Evolutionary conservation across 2,797 vertebrate genomes (phyloP).

Genomic region (Crax fasciolata): DNA sequence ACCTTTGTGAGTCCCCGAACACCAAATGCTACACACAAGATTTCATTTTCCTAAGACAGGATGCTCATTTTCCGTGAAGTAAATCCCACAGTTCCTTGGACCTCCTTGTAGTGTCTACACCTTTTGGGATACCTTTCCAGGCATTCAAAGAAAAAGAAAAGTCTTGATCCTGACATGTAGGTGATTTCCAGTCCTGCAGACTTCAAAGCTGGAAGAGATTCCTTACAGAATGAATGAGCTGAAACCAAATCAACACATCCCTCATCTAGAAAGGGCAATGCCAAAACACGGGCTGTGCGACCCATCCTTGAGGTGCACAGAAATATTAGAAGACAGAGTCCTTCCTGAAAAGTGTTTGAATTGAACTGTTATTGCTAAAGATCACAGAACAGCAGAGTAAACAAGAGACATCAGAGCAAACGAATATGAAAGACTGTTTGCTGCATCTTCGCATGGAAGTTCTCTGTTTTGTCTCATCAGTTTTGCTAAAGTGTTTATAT

Average conservation of each 20-base stretch:
- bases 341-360: constrained; percentile 35
- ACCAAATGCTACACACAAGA: constrained; percentile 82
- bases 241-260: constrained; percentile 59
- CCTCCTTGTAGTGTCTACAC: neutral
- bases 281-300: neutral
- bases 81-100: neutral
- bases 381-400: constrained; percentile 34
- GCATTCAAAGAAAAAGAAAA: neutral
- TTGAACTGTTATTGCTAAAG: constrained; percentile 23
- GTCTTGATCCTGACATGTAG: neutral
- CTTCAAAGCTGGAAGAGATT: neutral
- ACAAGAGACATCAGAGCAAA: constrained; percentile 19
- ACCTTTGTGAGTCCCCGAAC: constrained; percentile 91
- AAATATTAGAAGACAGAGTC: constrained; percentile 32
- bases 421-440: constrained; percentile 20
- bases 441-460: neutral
- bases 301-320: constrained; percentile 27
- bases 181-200: neutral
- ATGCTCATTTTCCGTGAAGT: constrained; percentile 75
- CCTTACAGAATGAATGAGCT: constrained; percentile 37
- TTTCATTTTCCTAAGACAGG: constrained; percentile 82
- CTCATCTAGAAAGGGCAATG: constrained; percentile 45
- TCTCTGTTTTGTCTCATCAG: neutral
- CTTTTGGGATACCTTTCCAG: neutral
- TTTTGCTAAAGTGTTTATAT: neutral